These are phyloP conservation scores for Phylloscopus collybita DNA, from an alignment of 2,797 vertebrate species.

Conservation along the genomic window DNA sequence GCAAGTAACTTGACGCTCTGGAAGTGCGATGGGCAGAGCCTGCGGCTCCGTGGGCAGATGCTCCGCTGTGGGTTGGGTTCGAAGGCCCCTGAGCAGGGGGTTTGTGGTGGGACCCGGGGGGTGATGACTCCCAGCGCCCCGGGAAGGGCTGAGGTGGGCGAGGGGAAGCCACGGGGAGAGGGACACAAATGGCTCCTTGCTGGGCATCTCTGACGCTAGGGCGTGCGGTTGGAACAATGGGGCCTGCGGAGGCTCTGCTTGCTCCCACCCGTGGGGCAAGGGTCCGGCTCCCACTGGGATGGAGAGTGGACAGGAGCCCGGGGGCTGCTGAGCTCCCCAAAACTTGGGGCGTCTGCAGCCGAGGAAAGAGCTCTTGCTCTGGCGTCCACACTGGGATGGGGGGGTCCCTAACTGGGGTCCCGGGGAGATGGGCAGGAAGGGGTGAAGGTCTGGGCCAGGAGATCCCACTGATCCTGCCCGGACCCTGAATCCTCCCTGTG, in stretches of 20 bases:
- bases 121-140: neutral
- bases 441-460: neutral
- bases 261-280: neutral
- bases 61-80: neutral
- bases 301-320: neutral
- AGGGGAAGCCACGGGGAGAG: neutral
- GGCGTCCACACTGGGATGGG: neutral
- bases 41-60: slow-evolving; percentile 4
- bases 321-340: neutral
- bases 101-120: neutral
- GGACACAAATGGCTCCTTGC: neutral
- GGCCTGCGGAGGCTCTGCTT: neutral
- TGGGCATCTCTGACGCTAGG: neutral
- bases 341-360: neutral
- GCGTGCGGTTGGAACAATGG: slow-evolving; percentile 49
- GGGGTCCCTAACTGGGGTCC: neutral
- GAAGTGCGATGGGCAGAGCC: slow-evolving; percentile 10
- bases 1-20: slow-evolving; percentile 28
- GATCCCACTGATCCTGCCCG: neutral
- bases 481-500: neutral
- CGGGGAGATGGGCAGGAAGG: neutral
- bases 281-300: neutral
- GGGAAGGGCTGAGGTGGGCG: neutral
- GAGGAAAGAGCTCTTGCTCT: neutral
- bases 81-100: neutral